Base-by-base conservation (phyloP, 2,113 vertebrate genomes). In the Gnathonemus longibarbis region DNA sequence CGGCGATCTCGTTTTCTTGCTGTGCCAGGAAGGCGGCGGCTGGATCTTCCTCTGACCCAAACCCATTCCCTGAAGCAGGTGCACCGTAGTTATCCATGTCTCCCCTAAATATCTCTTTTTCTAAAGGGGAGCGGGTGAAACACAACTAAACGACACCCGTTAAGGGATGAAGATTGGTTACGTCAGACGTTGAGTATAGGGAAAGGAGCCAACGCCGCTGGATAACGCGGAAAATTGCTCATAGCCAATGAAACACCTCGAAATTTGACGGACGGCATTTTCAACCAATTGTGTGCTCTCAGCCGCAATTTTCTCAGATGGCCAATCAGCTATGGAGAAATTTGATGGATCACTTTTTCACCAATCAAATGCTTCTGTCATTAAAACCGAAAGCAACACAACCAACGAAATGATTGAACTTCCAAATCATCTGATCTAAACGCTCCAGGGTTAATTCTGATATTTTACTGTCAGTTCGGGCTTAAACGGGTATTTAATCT, bases 1-100 rank as follows among this genome's bases (percentile, higher is more conserved):
- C 97, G 42, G 97, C 97, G 89, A 98, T 98, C 93, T 98, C 97
- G 90, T 96, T 97, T 93, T 98, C 97, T 91, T 98, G 98, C 93
- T 98, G 97, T 74, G 97, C 97, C 94, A 98, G 89, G 91, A 98
- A 98, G 0, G 97, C 97, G 15, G 97, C 97, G 0, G 98, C 98
- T 2, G 98, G 97, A 90, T 98, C 98, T 90, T 98, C 97, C 0
- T 98, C 98, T 0, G 94, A 92, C 2, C 95, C 94, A 0, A 96
- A 94, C 0, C 97, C 98, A 90, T 94, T 92, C 1, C 92, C 91
- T 88, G 95, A 93, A 39, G 90, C 89, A 27, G 93, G 95, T 2
- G 94, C 53, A 52, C 94, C 93, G 89, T 95, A 92, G 80, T 96
- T 96, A 0, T 97, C 96, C 97, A 97, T 97, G 31, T 90, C 9